A percentile compares a stretch with the other conserved stretches of the same genome.
Evolutionary conservation across 2,888 invertebrate genomes (phyloP).

Genomic region (Sicus ferrugineus): DNA sequence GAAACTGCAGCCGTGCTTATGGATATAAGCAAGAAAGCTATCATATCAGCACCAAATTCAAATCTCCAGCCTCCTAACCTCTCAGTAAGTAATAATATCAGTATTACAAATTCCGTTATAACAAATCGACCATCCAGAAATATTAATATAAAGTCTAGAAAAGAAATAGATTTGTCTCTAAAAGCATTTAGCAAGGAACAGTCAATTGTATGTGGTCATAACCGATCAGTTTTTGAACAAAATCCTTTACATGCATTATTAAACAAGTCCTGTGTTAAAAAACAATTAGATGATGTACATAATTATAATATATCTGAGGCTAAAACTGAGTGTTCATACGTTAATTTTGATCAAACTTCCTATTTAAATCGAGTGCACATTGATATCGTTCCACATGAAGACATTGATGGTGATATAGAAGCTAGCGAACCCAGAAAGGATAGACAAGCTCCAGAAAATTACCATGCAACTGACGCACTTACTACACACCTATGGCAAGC

Average conservation of each 20-base stretch:
- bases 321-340: constrained; percentile 51
- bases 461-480: constrained; percentile 63
- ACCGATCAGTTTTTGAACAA: constrained; percentile 9
- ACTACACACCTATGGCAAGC: constrained; percentile 65
- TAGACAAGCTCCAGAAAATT: constrained; percentile 59
- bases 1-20: constrained; percentile 65
- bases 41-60: constrained; percentile 63
- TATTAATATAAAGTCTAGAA: constrained; percentile 49
- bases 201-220: background rate
- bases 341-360: constrained; percentile 68
- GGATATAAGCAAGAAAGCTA: constrained; percentile 65
- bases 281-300: background rate
- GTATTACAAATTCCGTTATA: constrained; percentile 66
- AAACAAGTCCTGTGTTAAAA: constrained; percentile 11
- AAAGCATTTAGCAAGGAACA: constrained; percentile 51
- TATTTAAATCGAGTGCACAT: constrained; percentile 65
- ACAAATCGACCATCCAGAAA: constrained; percentile 58
- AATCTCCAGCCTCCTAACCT: constrained; percentile 61
- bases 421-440: constrained; percentile 43
- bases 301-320: constrained; percentile 15
- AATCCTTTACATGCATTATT: background rate
- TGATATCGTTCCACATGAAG: constrained; percentile 46
- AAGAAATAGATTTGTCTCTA: constrained; percentile 54
- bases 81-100: constrained; percentile 55
- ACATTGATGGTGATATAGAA: background rate